These are phyloP conservation scores for Chlorops oryzae DNA, from an alignment of 1,140 invertebrate genomes.

Conservation along the genomic window DNA sequence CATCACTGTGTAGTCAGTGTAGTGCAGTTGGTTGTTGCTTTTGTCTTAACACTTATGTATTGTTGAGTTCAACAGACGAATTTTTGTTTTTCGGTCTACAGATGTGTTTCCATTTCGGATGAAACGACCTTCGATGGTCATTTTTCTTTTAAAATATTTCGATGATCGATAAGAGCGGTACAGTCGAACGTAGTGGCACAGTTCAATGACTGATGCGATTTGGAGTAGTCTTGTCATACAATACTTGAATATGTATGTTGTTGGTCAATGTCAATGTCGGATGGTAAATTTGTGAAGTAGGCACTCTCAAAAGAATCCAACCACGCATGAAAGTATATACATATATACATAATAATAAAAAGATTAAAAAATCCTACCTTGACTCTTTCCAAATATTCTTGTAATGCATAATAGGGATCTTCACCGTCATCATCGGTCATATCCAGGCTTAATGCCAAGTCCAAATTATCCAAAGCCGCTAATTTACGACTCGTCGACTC, in stretches of 20 bases:
- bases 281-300: not conserved
- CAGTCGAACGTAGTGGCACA: no score
- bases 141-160: slow-evolving; percentile 1
- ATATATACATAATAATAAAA: no score
- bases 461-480: slow-evolving; percentile 38
- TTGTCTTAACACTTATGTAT: no score
- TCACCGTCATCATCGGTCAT: slow-evolving; percentile 39
- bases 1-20: no score
- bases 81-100: not conserved
- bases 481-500: slow-evolving; percentile 4
- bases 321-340: no score
- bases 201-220: no score
- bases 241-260: no score
- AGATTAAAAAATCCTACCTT: no score
- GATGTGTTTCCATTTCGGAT: not conserved
- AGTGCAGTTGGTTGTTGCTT: no score
- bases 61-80: not conserved
- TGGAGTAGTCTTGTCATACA: no score
- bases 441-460: slow-evolving; percentile 38
- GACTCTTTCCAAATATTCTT: slow-evolving; percentile 43
- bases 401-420: slow-evolving; percentile 37
- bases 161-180: no score
- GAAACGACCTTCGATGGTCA: slow-evolving; percentile 6
- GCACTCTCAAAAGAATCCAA: not conserved
- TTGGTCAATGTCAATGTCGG: slow-evolving; percentile 10